A percentile compares a stretch with the other conserved stretches of the same genome.
Conservation (phyloP, 2,888 invertebrate genomes). For the Ichneumoninae sp. region DNA sequence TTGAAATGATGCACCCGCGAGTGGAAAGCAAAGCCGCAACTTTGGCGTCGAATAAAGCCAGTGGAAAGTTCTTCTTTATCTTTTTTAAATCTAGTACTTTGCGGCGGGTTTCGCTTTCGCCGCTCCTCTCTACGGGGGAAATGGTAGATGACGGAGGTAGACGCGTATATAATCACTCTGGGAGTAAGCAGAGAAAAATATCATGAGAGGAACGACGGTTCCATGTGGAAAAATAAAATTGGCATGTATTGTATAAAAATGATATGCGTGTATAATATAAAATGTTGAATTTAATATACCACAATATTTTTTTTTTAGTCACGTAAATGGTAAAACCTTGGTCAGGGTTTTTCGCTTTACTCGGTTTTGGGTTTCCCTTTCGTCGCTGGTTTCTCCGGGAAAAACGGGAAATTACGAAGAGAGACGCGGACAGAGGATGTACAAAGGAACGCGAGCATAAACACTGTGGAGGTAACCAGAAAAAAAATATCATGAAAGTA, state of each 20-base stretch:
- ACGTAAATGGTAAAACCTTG: neutral
- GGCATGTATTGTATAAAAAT: too few species aligned
- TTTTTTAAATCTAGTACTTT: conserved; percentile 42
- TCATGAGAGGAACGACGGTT: conserved; percentile 27
- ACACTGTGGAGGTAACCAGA: conserved; percentile 30
- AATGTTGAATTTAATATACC: too few species aligned
- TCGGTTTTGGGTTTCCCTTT: conserved; percentile 18
- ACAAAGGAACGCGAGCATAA: conserved; percentile 3
- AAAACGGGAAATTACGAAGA: conserved; percentile 22
- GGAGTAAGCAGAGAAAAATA: conserved; percentile 39
- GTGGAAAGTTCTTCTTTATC: conserved; percentile 13
- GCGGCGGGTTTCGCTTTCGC: conserved; percentile 29
- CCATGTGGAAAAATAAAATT: too few species aligned
- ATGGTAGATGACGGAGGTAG: neutral
- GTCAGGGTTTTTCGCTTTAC: neutral
- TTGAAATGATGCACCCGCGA: conserved; percentile 53
- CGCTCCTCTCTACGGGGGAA: conserved; percentile 55
- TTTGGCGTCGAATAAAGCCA: neutral
- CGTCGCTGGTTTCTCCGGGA: conserved; percentile 44
- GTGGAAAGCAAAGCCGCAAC: neutral
- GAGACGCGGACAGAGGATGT: neutral
- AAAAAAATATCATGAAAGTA: conserved; percentile 34
- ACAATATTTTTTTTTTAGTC: too few species aligned
- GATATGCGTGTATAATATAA: too few species aligned
- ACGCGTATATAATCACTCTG: conserved; percentile 12